These are phyloP conservation scores for Mellilla xanthometata DNA, from an alignment of 2,888 invertebrate species.

Conservation along the genomic window DNA sequence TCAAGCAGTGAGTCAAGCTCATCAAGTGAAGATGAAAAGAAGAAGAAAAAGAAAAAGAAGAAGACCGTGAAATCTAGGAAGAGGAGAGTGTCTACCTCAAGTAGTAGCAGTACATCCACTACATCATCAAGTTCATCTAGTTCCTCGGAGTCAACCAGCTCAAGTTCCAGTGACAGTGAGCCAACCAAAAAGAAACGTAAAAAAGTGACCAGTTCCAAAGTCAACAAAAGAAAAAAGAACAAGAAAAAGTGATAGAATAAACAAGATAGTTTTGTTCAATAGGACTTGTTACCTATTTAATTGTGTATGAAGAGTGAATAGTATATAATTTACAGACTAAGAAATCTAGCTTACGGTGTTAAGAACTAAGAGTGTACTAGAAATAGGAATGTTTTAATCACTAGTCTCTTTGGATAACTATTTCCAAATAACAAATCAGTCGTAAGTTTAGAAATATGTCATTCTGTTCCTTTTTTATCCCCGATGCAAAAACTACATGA, in stretches of 20 bases:
- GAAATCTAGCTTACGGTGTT: no score
- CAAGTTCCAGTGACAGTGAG: slow-evolving; percentile 61
- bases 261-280: neutral
- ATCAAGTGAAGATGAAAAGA: slow-evolving; percentile 60
- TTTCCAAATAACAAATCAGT: no score
- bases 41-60: slow-evolving; percentile 36
- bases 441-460: no score
- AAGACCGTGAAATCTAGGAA: slow-evolving; percentile 46
- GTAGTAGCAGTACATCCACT: slow-evolving; percentile 51
- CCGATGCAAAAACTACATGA: no score
- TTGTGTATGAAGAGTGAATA: no score
- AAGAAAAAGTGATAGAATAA: slow-evolving; percentile 44
- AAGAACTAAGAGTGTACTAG: no score
- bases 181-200: slow-evolving; percentile 49
- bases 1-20: slow-evolving; percentile 64
- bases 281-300: no score
- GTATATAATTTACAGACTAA: no score
- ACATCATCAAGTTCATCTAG: slow-evolving; percentile 50
- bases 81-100: slow-evolving; percentile 59
- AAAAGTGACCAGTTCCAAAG: slow-evolving; percentile 37
- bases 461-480: no score
- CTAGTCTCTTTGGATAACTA: no score
- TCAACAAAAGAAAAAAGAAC: slow-evolving; percentile 37
- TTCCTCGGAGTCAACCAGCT: slow-evolving; percentile 54
- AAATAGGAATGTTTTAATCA: no score